These are phyloP conservation scores for Trissolcus japonicus DNA, from an alignment of 2,888 invertebrate species.

Conservation along the genomic window DNA sequence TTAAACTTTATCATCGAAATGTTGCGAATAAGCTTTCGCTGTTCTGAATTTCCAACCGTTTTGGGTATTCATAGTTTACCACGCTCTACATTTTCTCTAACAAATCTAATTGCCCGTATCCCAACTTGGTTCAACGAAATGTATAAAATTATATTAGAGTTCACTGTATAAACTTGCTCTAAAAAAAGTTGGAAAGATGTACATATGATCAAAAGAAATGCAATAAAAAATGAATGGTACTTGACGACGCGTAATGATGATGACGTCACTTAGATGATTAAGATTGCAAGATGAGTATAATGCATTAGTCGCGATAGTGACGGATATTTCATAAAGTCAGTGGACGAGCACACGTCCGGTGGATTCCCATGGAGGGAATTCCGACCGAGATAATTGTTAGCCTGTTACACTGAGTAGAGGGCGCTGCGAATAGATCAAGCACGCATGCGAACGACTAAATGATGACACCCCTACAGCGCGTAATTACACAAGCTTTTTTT, in stretches of 20 bases:
- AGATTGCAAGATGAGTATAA: slow-evolving; percentile 15
- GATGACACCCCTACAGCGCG: slow-evolving; percentile 22
- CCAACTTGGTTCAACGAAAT: neutral
- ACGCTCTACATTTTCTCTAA: neutral
- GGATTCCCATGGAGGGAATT: slow-evolving; percentile 40
- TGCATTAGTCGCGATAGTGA: slow-evolving; percentile 13
- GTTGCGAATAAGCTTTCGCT: slow-evolving; percentile 4
- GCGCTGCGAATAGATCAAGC: slow-evolving; percentile 36
- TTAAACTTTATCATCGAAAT: slow-evolving; percentile 16
- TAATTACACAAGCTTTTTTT: slow-evolving; percentile 31
- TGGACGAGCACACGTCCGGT: slow-evolving; percentile 23
- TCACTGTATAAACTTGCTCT: neutral
- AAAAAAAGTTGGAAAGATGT: neutral
- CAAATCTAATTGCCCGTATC: neutral
- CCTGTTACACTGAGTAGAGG: slow-evolving; percentile 38
- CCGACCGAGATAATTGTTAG: slow-evolving; percentile 41
- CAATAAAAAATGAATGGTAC: neutral
- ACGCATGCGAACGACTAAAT: slow-evolving; percentile 29
- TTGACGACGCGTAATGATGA: slow-evolving; percentile 9
- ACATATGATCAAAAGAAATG: too few species aligned
- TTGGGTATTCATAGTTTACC: neutral
- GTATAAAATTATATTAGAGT: neutral
- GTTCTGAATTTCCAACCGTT: neutral
- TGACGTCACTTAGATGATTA: slow-evolving; percentile 15
- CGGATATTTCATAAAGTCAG: slow-evolving; percentile 33